A percentile compares a stretch with the other conserved stretches of the same genome.
Conservation (phyloP, 2,797 vertebrate species). For the Anabas testudineus region DNA sequence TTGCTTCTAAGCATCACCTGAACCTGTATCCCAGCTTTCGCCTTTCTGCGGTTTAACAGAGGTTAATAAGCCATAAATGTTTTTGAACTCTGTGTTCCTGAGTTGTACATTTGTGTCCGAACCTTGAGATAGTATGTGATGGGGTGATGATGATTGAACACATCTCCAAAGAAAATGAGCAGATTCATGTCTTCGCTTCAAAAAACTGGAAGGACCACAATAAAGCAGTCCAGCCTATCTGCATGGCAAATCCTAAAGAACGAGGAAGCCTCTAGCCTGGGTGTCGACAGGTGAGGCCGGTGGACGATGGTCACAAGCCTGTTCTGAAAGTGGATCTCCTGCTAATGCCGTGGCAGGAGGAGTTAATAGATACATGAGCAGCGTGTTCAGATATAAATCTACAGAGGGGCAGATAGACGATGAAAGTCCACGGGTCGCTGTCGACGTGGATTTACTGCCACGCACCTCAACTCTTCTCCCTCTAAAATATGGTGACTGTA, state of each 20-base stretch:
- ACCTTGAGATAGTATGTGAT: background rate
- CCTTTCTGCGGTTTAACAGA: no score
- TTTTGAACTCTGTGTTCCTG: no score
- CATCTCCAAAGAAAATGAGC: no score
- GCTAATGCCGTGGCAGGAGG: slow-evolving; percentile 52
- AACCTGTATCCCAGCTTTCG: no score
- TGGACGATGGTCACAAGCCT: background rate
- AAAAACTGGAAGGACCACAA: background rate
- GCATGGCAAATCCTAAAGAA: background rate
- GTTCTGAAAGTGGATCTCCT: slow-evolving; percentile 40
- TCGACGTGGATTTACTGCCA: slow-evolving; percentile 75
- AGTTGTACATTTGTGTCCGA: no score
- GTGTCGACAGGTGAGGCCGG: slow-evolving; percentile 57
- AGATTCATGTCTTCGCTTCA: no score
- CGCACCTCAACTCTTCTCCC: slow-evolving; percentile 63
- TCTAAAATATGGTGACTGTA: slow-evolving; percentile 66
- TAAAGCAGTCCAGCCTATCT: background rate
- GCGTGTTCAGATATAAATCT: slow-evolving; percentile 59
- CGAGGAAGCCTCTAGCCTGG: background rate
- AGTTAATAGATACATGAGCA: slow-evolving; percentile 62
- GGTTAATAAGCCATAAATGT: no score
- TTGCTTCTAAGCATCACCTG: no score
- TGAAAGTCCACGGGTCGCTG: slow-evolving; percentile 70
- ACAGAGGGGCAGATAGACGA: slow-evolving; percentile 59
- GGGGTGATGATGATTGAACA: no score